A percentile compares a stretch with the other conserved stretches of the same genome.
phyloP scores from a whole-genome alignment of 2,888 invertebrate genomes.

The Alloplasta piceator region DNA sequence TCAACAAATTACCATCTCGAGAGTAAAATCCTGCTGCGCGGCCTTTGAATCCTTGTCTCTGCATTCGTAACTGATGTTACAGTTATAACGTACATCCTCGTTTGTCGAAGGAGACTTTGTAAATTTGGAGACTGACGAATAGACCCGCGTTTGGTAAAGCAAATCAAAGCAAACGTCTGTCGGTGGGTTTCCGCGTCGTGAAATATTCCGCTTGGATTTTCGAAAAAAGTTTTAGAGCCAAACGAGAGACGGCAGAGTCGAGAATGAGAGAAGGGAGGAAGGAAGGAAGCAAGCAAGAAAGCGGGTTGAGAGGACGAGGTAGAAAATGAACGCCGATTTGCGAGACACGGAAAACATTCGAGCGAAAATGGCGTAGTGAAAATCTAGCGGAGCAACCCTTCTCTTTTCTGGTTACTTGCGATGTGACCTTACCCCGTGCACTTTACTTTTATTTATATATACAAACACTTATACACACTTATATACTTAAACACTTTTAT shows the following conservation, averaged over 20 bases:
- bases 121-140: slow-evolving; percentile 18
- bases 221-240: slow-evolving; percentile 8
- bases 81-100: not conserved
- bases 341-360: slow-evolving; percentile 25
- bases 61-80: not conserved
- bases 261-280: slow-evolving; percentile 2
- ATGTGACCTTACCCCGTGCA: slow-evolving; percentile 31
- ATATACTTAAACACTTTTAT: too few relatives aligned
- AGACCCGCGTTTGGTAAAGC: slow-evolving; percentile 17
- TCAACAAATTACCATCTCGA: slow-evolving; percentile 1
- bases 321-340: slow-evolving; percentile 1
- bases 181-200: slow-evolving; percentile 29
- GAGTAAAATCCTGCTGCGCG: not conserved
- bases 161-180: slow-evolving; percentile 25
- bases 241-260: slow-evolving; percentile 8
- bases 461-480: too few relatives aligned
- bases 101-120: slow-evolving; percentile 20
- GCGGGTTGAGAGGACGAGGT: not conserved
- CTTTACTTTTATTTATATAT: not conserved
- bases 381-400: slow-evolving; percentile 25
- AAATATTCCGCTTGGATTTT: slow-evolving; percentile 7
- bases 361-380: slow-evolving; percentile 42
- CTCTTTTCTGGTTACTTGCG: not conserved
- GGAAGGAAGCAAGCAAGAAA: not conserved
- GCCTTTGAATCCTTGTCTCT: not conserved